A percentile compares a stretch with the other conserved stretches of the same genome.
phyloP scores from a whole-genome alignment of 2,113 vertebrate genomes.

The Marmota monax region DNA sequence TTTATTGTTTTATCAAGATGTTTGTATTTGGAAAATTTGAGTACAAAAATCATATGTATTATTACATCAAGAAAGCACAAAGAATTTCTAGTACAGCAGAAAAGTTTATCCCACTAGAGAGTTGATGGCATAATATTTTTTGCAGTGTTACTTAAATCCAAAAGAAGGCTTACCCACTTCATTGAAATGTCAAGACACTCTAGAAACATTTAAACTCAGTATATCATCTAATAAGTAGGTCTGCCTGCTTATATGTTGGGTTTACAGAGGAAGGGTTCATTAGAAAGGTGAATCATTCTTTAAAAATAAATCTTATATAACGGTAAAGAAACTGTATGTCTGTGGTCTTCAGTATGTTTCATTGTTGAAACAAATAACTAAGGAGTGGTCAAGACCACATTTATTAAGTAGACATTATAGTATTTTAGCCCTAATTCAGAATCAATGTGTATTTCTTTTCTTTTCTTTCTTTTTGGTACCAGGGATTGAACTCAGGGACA shows the following conservation, averaged over 20 bases:
- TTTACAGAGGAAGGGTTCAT: conserved; percentile 44
- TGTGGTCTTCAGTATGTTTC: conserved; percentile 27
- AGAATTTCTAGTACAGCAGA: conserved; percentile 27
- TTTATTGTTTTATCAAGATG: conserved; percentile 9
- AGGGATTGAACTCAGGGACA: too few relatives aligned
- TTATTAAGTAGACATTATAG: conserved; percentile 4
- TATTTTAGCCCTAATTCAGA: conserved; percentile 50
- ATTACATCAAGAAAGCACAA: conserved; percentile 10
- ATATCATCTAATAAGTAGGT: conserved; percentile 8
- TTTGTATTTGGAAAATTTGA: conserved; percentile 55
- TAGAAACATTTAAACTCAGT: conserved; percentile 58
- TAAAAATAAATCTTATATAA: conserved; percentile 62
- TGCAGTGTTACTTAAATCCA: conserved; percentile 69
- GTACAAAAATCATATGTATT: conserved; percentile 22
- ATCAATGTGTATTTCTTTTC: neutral
- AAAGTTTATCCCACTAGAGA: conserved; percentile 46
- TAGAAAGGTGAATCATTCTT: conserved; percentile 52
- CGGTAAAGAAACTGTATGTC: neutral
- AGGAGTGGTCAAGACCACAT: conserved; percentile 16
- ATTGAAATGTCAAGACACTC: conserved; percentile 67
- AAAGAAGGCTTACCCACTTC: conserved; percentile 57
- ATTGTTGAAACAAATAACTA: conserved; percentile 54
- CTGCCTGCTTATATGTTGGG: neutral
- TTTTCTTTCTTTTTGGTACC: too few relatives aligned
- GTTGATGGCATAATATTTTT: conserved; percentile 57